phyloP scores from a whole-genome alignment of 2,888 invertebrate species.

The Athrips mouffetella region DNA sequence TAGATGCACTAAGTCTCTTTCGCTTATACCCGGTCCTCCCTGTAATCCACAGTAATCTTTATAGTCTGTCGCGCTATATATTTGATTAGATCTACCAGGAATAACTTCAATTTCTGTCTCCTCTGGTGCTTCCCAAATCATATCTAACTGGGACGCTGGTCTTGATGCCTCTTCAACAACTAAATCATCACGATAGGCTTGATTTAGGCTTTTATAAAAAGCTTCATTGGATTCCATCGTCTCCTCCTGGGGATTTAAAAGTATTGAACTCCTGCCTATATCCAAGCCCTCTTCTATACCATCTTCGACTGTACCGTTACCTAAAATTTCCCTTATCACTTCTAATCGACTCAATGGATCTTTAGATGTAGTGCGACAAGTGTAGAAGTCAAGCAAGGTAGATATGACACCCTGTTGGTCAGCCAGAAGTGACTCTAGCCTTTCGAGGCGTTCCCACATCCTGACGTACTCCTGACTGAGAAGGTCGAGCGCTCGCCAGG shows the following conservation, averaged over 20 bases:
- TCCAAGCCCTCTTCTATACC: constrained; percentile 83
- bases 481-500: constrained; percentile 94
- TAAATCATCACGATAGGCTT: constrained; percentile 90
- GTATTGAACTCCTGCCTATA: constrained; percentile 62
- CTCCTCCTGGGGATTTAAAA: constrained; percentile 66
- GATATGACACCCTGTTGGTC: constrained; percentile 95
- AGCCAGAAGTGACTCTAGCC: constrained; percentile 89
- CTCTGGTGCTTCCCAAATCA: constrained; percentile 93
- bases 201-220: constrained; percentile 92
- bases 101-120: constrained; percentile 81
- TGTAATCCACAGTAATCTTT: constrained; percentile 84
- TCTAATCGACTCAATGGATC: constrained; percentile 76
- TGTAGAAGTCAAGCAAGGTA: constrained; percentile 89
- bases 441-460: constrained; percentile 95
- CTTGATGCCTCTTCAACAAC: constrained; percentile 81
- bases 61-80: constrained; percentile 87
- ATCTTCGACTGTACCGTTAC: constrained; percentile 82
- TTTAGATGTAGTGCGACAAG: constrained; percentile 73
- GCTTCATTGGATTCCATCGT: constrained; percentile 88
- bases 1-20: constrained; percentile 87
- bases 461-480: constrained; percentile 94
- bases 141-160: constrained; percentile 85
- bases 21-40: constrained; percentile 85
- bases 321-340: constrained; percentile 82
- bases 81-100: constrained; percentile 78